Conservation (phyloP, 2,888 invertebrate species). For the Hymenopus coronatus region DNA sequence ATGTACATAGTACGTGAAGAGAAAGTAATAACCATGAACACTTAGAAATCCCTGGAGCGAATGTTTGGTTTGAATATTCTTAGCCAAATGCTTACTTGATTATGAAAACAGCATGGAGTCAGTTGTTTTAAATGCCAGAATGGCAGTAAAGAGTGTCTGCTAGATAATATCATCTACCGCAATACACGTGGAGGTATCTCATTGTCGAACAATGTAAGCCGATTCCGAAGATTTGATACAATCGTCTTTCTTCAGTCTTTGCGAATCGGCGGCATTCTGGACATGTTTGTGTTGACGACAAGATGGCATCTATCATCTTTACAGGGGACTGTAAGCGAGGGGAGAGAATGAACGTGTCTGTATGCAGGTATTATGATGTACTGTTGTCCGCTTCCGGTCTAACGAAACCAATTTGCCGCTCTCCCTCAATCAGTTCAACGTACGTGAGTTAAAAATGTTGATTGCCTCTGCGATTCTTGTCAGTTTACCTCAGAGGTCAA, state of each 20-base stretch:
- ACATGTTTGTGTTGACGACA: background rate
- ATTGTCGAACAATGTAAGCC: no score
- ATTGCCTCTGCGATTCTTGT: background rate
- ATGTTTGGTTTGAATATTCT: no score
- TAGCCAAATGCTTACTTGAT: no score
- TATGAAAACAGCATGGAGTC: no score
- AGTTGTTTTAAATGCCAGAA: no score
- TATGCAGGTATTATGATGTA: background rate
- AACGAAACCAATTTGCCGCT: constrained; percentile 18
- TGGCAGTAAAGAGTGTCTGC: no score
- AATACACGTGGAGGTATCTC: no score
- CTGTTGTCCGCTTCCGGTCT: background rate
- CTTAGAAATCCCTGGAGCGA: no score
- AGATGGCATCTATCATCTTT: background rate
- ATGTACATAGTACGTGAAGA: no score
- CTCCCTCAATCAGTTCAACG: background rate
- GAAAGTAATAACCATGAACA: no score
- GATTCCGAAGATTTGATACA: no score
- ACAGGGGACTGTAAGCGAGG: background rate
- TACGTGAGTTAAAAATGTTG: background rate
- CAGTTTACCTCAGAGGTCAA: background rate
- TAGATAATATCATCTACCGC: no score
- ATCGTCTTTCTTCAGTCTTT: background rate
- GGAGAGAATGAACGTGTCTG: background rate
- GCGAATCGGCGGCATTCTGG: background rate